Conservation (phyloP, 2,113 vertebrate species). For the Chiloscyllium plagiosum region DNA sequence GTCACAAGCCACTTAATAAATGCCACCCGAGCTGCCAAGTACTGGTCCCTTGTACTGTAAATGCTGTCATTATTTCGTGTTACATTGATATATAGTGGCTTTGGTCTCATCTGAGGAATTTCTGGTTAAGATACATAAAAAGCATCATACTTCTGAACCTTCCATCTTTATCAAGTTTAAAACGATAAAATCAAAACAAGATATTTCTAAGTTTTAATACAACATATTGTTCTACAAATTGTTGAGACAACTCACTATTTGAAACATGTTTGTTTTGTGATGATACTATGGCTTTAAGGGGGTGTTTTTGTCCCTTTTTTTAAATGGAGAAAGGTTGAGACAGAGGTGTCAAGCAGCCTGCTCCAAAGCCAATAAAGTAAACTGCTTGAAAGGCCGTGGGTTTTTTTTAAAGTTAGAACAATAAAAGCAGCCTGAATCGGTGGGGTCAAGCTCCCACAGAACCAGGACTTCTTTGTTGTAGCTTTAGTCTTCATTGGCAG, state of each 20-base stretch:
- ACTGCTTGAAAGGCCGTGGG: too few species aligned
- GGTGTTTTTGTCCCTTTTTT: too few species aligned
- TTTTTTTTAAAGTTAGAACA: too few species aligned
- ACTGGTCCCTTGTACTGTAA: constrained; percentile 89
- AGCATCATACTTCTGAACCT: neutral
- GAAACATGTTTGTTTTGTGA: neutral
- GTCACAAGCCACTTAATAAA: constrained; percentile 98
- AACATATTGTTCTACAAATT: neutral
- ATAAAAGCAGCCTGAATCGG: too few species aligned
- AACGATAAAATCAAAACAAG: neutral
- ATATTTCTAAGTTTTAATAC: neutral
- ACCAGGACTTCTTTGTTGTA: too few species aligned
- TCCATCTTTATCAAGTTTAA: neutral
- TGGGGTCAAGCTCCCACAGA: too few species aligned
- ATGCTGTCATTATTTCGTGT: constrained; percentile 81
- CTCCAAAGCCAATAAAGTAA: too few species aligned
- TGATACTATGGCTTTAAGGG: too few species aligned
- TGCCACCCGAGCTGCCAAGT: constrained; percentile 86
- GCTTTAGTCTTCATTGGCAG: too few species aligned
- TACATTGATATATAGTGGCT: constrained; percentile 77
- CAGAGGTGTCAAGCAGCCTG: too few species aligned
- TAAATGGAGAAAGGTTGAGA: too few species aligned
- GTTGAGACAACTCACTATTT: neutral
- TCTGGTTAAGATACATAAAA: constrained; percentile 55
- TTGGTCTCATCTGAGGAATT: constrained; percentile 81